phyloP scores from a whole-genome alignment of 2,113 vertebrate species.

The Pelodiscus sinensis region DNA sequence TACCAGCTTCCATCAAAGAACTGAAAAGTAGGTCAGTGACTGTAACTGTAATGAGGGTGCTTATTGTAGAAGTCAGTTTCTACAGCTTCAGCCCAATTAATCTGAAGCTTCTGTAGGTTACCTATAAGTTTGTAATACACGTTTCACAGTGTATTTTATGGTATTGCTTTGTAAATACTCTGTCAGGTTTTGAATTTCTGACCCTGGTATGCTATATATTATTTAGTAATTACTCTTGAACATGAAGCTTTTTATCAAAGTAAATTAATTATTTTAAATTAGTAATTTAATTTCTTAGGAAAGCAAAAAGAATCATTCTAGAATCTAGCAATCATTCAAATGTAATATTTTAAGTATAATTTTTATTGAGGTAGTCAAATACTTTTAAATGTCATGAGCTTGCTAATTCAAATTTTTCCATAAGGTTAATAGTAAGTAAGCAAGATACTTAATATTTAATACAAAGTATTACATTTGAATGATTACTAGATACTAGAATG shows the following conservation, averaged over 20 bases:
- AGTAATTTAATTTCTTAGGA: constrained; percentile 3
- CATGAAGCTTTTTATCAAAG: neutral
- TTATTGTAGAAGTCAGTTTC: neutral
- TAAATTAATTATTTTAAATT: constrained; percentile 16
- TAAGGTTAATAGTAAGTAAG: neutral
- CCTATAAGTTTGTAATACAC: neutral
- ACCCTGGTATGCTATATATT: neutral
- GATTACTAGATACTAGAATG: neutral
- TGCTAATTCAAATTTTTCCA: neutral
- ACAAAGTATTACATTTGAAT: neutral
- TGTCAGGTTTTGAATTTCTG: neutral
- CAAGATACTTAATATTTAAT: neutral
- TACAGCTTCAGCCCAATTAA: neutral
- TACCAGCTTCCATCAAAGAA: neutral
- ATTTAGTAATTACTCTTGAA: neutral
- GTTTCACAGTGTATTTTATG: neutral
- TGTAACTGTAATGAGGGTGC: neutral
- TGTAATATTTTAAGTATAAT: too few species aligned
- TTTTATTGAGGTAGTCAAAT: neutral
- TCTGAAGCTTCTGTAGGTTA: neutral
- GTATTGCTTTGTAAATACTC: neutral
- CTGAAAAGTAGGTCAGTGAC: neutral
- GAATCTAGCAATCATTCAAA: neutral
- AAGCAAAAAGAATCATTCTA: neutral
- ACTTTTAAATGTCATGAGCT: constrained; percentile 4